Evolutionary conservation across 2,888 invertebrate species (phyloP).

Genomic region (Drosophila aldrichi): DNA sequence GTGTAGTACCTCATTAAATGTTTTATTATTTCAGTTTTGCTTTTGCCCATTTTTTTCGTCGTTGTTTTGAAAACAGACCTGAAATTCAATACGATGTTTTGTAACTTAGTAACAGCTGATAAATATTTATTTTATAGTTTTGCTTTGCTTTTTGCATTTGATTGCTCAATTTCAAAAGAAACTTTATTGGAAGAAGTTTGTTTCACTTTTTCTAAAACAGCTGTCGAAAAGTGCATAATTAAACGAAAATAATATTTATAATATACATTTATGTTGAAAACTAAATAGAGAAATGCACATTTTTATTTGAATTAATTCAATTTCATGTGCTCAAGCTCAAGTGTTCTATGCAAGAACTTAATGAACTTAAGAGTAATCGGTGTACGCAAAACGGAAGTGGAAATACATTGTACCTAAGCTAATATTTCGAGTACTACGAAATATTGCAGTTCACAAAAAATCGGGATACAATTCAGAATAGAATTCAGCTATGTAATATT

Average conservation of each 20-base stretch:
- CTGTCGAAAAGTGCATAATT: slow-evolving; percentile 10
- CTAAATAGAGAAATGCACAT: neutral
- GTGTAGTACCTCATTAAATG: slow-evolving; percentile 38
- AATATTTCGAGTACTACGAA: neutral
- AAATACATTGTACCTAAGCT: neutral
- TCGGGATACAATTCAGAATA: neutral
- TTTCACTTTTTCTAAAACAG: slow-evolving; percentile 21
- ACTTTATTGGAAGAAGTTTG: neutral
- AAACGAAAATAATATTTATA: neutral
- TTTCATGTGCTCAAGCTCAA: neutral
- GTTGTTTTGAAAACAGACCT: slow-evolving; percentile 27
- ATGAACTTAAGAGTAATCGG: no score
- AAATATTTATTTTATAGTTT: neutral
- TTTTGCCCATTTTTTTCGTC: neutral
- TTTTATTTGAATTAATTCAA: neutral
- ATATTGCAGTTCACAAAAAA: neutral
- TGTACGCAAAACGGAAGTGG: neutral
- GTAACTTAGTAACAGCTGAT: slow-evolving; percentile 21
- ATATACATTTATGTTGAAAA: neutral
- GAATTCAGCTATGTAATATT: neutral
- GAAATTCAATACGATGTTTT: slow-evolving; percentile 7
- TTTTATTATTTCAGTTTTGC: slow-evolving; percentile 21
- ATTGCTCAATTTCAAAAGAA: slow-evolving; percentile 2
- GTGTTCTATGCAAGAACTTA: neutral
- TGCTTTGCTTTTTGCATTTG: neutral